Evolutionary conservation across 2,113 vertebrate genomes (phyloP).

Genomic region (Arenaria interpres): DNA sequence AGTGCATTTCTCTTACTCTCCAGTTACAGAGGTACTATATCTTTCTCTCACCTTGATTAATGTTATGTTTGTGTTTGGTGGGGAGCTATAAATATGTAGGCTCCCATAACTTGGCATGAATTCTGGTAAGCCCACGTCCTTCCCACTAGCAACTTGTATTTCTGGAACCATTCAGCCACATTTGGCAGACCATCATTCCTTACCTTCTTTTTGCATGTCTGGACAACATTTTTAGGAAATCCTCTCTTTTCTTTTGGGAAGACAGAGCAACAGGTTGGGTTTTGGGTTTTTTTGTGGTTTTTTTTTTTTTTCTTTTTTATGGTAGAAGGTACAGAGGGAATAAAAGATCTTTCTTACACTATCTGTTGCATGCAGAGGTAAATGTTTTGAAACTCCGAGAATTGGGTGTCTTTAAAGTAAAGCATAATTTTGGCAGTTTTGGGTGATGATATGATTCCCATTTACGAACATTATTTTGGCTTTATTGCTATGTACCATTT

Average conservation of each 20-base stretch:
- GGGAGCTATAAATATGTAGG: neutral
- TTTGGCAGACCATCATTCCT: neutral
- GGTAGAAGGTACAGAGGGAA: neutral
- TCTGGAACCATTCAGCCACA: neutral
- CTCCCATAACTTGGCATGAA: neutral
- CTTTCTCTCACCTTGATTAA: neutral
- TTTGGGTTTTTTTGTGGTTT: neutral
- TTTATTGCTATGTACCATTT: neutral
- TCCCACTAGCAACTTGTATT: neutral
- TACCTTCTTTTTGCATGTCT: neutral
- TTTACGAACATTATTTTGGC: constrained; percentile 6
- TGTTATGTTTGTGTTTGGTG: neutral
- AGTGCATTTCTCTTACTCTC: neutral
- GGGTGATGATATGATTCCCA: neutral
- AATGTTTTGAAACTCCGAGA: neutral
- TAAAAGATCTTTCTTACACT: neutral
- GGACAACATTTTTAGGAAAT: neutral
- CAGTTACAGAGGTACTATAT: neutral
- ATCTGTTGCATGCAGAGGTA: neutral
- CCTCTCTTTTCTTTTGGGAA: neutral
- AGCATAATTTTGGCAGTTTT: neutral
- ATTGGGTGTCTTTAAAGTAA: neutral
- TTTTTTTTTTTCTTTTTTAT: neutral
- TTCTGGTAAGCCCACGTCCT: neutral
- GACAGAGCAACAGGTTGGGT: neutral